These are phyloP conservation scores for Tetranychus cinnabarinus DNA, from an alignment of 1,140 invertebrate genomes.

Conservation along the genomic window DNA sequence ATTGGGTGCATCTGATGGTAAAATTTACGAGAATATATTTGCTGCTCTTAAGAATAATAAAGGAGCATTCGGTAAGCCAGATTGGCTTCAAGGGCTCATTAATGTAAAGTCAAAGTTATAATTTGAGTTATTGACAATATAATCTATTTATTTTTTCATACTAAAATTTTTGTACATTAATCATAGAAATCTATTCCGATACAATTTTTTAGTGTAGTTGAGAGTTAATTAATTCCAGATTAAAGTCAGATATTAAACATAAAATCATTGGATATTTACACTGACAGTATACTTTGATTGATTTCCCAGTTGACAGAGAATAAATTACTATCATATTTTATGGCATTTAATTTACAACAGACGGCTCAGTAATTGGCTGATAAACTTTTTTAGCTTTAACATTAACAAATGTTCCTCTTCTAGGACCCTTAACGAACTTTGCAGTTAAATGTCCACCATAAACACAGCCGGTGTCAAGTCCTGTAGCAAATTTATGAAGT, in stretches of 20 bases:
- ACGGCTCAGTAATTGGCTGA: not conserved
- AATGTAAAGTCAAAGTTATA: not conserved
- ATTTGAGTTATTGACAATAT: not conserved
- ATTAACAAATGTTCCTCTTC: not conserved
- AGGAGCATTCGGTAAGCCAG: constrained; percentile 19
- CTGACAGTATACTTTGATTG: too few species aligned
- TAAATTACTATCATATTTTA: too few species aligned
- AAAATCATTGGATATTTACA: too few species aligned
- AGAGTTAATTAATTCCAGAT: too few species aligned
- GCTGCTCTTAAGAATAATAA: constrained; percentile 19
- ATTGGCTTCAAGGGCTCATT: constrained; percentile 22
- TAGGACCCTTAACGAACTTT: constrained; percentile 7
- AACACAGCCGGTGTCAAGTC: constrained; percentile 20
- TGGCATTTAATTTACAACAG: too few species aligned
- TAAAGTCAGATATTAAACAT: too few species aligned
- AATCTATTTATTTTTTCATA: not conserved
- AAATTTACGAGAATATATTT: constrained; percentile 40
- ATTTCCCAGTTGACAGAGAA: too few species aligned
- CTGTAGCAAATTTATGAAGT: constrained; percentile 17
- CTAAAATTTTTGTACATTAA: too few species aligned
- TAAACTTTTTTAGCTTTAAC: constrained; percentile 6
- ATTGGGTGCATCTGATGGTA: constrained; percentile 51
- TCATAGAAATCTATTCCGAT: too few species aligned
- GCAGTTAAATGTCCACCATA: constrained; percentile 8
- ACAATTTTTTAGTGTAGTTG: too few species aligned